Evolutionary conservation across 2,113 vertebrate genomes (phyloP).

Genomic region (Scomber colias): DNA sequence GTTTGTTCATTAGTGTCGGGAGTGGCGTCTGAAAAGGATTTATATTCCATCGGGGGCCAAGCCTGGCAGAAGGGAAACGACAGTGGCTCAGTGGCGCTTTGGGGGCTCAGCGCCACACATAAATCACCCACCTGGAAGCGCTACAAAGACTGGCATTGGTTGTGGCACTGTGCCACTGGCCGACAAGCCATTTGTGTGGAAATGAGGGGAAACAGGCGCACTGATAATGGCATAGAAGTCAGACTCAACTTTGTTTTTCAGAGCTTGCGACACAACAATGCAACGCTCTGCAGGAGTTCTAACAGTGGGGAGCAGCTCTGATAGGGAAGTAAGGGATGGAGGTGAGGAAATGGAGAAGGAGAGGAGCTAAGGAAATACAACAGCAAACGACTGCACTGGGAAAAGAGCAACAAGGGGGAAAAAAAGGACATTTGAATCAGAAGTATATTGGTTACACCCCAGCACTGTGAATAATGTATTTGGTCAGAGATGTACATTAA

Average conservation of each 20-base stretch:
- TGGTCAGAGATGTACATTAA: slow-evolving; percentile 12
- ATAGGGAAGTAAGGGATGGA: not conserved
- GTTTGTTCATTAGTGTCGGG: slow-evolving; percentile 43
- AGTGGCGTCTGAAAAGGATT: slow-evolving; percentile 66
- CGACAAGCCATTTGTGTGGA: slow-evolving; percentile 59
- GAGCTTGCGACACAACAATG: not conserved
- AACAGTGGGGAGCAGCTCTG: not conserved
- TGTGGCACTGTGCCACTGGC: slow-evolving; percentile 57
- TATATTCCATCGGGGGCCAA: slow-evolving; percentile 65
- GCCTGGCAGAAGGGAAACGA: slow-evolving; percentile 69
- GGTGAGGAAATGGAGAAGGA: not conserved
- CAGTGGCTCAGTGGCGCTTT: slow-evolving; percentile 65
- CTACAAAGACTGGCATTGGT: slow-evolving; percentile 64
- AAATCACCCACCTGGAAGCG: slow-evolving; percentile 81
- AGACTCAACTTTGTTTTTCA: slow-evolving; percentile 19
- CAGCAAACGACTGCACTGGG: not conserved
- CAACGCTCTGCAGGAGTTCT: not conserved
- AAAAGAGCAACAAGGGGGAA: not conserved
- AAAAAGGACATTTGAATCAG: slow-evolving; percentile 13
- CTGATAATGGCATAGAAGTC: slow-evolving; percentile 58
- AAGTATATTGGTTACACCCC: slow-evolving; percentile 12
- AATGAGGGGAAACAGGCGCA: slow-evolving; percentile 59
- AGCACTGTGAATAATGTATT: not conserved
- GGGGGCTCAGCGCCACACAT: slow-evolving; percentile 70
- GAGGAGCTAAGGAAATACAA: not conserved